Evolutionary conservation across 2,797 vertebrate species (phyloP), one percentile per base, ranked within the genome.

Genomic region (Coregonus suidteri): DNA sequence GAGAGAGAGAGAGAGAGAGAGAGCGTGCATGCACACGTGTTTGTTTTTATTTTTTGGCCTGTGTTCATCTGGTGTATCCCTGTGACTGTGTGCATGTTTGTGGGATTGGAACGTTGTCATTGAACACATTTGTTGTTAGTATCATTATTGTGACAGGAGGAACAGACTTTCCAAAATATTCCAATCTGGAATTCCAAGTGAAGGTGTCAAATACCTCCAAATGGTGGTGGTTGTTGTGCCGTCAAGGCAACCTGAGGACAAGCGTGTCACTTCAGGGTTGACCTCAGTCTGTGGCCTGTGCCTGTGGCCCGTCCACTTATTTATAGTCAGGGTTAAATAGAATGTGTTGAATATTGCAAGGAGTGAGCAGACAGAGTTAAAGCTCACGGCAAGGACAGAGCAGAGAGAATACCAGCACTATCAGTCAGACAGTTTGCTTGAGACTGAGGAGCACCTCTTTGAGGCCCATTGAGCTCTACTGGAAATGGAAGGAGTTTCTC

Each of bases 321-420:
- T 93, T 90, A 92, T 91, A 89, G 88, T 81, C 85, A 82, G 59
- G 81, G 87, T 85, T 84, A 85, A 89, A 86, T 82, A 91, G 87
- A 87, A 83, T 82, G 78, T 85, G 86, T 85, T 92, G 81, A 93
- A 93, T 93, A 92, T 91, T 92, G 88, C 86, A 92, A 89, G 73
- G 16, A 71, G 75, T 86, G 86, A 80, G 80, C 71, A 82, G 82
- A 47, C 41, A 47, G 41, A 81, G 15, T 68, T 15, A 72, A 53
- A 53, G 18, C 47, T 72, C 71, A 16, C 52, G 25, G 15, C 25
- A 72, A 30, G 51, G 47, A 31, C 51, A 4, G 71, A 7, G 30
- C 11, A 7, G 30, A 66, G 64, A 31, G 30, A 30, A 67, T 67
- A 67, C 30, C 31, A 67, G 14, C 7, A 9, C 13, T 34, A 34